phyloP scores from a whole-genome alignment of 2,888 invertebrate genomes.

The Apomyelois bistriatella region DNA sequence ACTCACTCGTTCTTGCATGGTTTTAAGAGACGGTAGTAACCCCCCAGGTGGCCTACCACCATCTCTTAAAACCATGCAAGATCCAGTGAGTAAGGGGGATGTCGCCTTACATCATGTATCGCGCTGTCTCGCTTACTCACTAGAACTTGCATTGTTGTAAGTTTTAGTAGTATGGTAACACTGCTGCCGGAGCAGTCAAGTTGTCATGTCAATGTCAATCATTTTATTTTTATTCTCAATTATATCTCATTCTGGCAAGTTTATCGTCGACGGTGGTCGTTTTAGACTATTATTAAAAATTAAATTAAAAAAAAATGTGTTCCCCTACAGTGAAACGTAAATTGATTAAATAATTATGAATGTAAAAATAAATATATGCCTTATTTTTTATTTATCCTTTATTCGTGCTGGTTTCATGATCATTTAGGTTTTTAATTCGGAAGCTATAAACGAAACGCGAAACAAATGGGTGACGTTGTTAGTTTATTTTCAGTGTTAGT shows the following conservation, averaged over 20 bases:
- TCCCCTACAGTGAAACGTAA: conserved; percentile 48
- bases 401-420: conserved; percentile 61
- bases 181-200: too few relatives aligned
- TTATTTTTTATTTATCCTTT: conserved; percentile 27
- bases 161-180: too few relatives aligned
- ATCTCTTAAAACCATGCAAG: too few relatives aligned
- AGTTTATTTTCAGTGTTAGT: conserved; percentile 76
- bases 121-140: too few relatives aligned
- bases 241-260: conserved; percentile 39
- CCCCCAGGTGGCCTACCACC: too few relatives aligned
- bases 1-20: too few relatives aligned
- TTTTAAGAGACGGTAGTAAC: too few relatives aligned
- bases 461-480: conserved; percentile 71
- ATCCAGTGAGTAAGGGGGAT: too few relatives aligned
- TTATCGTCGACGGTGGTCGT: conserved; percentile 45
- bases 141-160: too few relatives aligned
- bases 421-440: conserved; percentile 48
- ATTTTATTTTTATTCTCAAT: too few relatives aligned
- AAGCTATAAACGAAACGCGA: conserved; percentile 35
- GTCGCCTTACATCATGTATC: too few relatives aligned
- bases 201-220: too few relatives aligned
- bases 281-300: conserved; percentile 21
- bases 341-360: conserved; percentile 59
- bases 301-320: conserved; percentile 31
- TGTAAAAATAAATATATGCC: conserved; percentile 43